Evolutionary conservation across 2,888 invertebrate species (phyloP), one percentile per base, ranked within the genome.

Genomic region (Elegia similella): DNA sequence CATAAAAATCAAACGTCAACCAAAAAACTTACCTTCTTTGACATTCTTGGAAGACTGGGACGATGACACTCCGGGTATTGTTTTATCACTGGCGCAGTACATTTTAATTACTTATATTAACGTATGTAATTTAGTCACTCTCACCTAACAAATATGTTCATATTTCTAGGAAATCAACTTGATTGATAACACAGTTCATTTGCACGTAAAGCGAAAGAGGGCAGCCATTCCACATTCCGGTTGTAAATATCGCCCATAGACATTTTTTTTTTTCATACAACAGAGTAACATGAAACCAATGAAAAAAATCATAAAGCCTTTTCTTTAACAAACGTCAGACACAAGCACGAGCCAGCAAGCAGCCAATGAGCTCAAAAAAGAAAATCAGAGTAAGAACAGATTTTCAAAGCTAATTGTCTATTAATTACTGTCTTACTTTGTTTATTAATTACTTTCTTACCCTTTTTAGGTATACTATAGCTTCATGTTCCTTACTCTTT

Each of bases 21-120:
- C 63, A 62, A 70, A 63, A 78, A 81, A 93, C 95, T 94, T 93
- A 95, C 95, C 95, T 93, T 95, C 95, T 94, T 95, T 95, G 92
- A 93, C 93, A 92, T 92, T 94, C 92, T 93, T 93, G 84, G 93
- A 88, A 89, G 93, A 93, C 91, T 93, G 94, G 82, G 94, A 94
- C 92, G 93, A 94, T 92, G 92, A 94, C 92, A 93, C 94, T 94
- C 93, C 95, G 92, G 93, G 93, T 89, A 93, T 94, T 87, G 94
- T 94, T 92, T 95, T 95, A 92, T 94, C 94, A 93, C 93, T 93
- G 85, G 95, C 94, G 93, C 95, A 95, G 88, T 95, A 95, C 95
- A 95, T 95, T 74, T 78, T 92, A 90, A 65, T 67, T 64, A 72
- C 71, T 69, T 82, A 69, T 72, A 78, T 78, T 73, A 73, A 60